A percentile compares a stretch with the other conserved stretches of the same genome.
Evolutionary conservation across 2,797 vertebrate species (phyloP).

Genomic region (Ara ararauna): DNA sequence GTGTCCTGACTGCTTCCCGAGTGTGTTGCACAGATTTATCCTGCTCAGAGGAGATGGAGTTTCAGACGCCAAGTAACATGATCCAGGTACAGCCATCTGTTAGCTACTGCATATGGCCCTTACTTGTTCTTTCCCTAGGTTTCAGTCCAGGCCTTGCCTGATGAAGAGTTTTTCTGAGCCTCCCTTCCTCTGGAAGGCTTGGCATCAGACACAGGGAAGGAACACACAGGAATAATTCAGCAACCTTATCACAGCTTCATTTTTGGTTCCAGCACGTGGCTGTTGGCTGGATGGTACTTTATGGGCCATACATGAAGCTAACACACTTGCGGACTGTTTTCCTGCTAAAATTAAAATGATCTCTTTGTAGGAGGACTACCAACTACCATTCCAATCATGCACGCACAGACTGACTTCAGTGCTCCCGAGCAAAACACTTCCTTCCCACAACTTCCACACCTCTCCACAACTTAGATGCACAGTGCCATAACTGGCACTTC

Average conservation of each 20-base stretch:
- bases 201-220: background rate
- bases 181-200: background rate
- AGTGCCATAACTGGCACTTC: background rate
- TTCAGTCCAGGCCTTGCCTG: background rate
- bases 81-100: background rate
- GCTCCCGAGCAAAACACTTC: background rate
- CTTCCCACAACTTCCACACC: background rate
- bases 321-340: background rate
- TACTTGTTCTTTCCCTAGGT: background rate
- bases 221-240: background rate
- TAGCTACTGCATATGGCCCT: background rate
- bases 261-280: background rate
- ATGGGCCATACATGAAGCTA: background rate
- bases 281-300: background rate
- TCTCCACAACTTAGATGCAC: background rate
- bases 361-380: background rate
- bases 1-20: fast-evolving
- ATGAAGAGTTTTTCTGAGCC: background rate
- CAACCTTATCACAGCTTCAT: background rate
- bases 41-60: fast-evolving
- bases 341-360: background rate
- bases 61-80: background rate
- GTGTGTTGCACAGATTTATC: background rate
- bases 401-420: background rate
- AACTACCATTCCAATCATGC: background rate